Evolutionary conservation across 2,888 invertebrate species (phyloP).

Genomic region (Rhagonycha fulva): DNA sequence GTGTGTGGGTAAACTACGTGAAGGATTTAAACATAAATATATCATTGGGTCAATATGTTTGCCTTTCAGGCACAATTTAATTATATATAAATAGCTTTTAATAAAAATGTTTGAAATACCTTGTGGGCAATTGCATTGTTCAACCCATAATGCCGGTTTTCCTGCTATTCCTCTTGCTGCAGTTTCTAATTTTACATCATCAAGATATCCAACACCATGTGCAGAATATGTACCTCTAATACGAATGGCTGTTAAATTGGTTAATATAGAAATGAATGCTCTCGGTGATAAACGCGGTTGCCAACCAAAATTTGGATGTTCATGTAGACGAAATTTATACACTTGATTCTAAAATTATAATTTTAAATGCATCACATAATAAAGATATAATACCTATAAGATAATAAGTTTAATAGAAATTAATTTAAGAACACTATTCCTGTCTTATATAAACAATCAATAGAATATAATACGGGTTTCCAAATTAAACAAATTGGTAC

Average conservation of each 20-base stretch:
- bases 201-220: conserved; percentile 84
- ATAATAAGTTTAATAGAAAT: no score
- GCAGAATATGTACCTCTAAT: conserved; percentile 90
- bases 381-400: no score
- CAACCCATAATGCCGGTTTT: conserved; percentile 88
- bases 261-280: conserved; percentile 89
- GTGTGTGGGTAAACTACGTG: no score
- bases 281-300: conserved; percentile 85
- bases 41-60: no score
- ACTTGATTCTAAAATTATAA: conserved; percentile 62
- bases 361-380: not conserved
- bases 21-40: no score
- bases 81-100: no score
- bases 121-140: conserved; percentile 88
- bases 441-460: no score
- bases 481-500: no score
- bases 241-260: conserved; percentile 92
- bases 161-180: conserved; percentile 83
- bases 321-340: conserved; percentile 87
- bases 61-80: no score
- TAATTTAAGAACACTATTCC: no score
- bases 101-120: conserved; percentile 50
- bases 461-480: no score
- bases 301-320: conserved; percentile 92
- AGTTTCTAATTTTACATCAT: conserved; percentile 86